Evolutionary conservation across 2,888 invertebrate species (phyloP).

Genomic region (Clepsis dumicolana): DNA sequence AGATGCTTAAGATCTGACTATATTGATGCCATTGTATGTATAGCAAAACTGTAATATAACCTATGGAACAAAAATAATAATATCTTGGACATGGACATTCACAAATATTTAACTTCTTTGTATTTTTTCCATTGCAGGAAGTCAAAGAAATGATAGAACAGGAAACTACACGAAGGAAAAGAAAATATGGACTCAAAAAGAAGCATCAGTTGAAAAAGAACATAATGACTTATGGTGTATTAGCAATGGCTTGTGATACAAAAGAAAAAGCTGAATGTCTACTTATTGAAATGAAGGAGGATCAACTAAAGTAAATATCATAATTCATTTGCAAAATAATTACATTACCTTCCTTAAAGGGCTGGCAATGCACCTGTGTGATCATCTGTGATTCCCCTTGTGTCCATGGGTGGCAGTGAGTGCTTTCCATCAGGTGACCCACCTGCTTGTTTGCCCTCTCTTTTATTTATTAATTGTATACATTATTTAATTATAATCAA

Average conservation of each 20-base stretch:
- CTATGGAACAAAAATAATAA: too few relatives aligned
- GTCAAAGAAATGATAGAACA: slow-evolving; percentile 85
- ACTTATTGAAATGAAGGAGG: slow-evolving; percentile 89
- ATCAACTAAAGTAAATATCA: slow-evolving; percentile 88
- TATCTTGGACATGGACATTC: slow-evolving; percentile 6
- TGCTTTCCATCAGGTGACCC: too few relatives aligned
- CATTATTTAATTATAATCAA: too few relatives aligned
- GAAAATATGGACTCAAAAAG: slow-evolving; percentile 69
- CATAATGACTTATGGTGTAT: slow-evolving; percentile 94
- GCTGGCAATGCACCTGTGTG: too few relatives aligned
- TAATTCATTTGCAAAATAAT: too few relatives aligned
- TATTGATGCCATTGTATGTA: slow-evolving; percentile 89
- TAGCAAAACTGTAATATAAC: too few relatives aligned
- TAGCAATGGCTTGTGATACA: slow-evolving; percentile 92
- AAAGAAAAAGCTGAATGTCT: slow-evolving; percentile 88
- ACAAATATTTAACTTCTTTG: neutral
- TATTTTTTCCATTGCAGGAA: slow-evolving; percentile 69
- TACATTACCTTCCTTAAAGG: too few relatives aligned
- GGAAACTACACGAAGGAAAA: slow-evolving; percentile 71
- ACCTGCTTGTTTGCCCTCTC: too few relatives aligned
- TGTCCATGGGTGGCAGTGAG: too few relatives aligned
- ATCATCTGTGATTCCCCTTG: too few relatives aligned
- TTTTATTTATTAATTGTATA: neutral
- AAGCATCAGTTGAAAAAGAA: slow-evolving; percentile 87
- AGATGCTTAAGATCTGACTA: slow-evolving; percentile 90